Evolutionary conservation across 2,888 invertebrate genomes (phyloP), one percentile per base, ranked within the genome.

Genomic region (Melanophora roralis): DNA sequence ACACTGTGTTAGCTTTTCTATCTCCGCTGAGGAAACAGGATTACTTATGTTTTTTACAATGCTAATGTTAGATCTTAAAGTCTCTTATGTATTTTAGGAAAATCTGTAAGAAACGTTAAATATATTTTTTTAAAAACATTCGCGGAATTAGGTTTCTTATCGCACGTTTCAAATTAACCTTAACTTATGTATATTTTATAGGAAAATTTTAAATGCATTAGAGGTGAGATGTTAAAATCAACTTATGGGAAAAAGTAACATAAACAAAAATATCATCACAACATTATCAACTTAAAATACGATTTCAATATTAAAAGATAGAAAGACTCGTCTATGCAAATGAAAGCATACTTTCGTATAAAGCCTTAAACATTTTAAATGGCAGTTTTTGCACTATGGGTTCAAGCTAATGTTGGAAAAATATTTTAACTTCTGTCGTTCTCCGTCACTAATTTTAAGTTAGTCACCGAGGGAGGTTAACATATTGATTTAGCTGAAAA

Each of bases 61-160:
- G 19, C 32, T 32, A n/a, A 57, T 1, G 34, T 16, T 0, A 7
- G 49, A 38, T 57, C 6, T 45, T 67, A 8, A 43, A n/a, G 23
- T 72, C 72, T 47, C 65, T 40, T 16, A 53, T 45, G 64, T 65
- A 65, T 59, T 72, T 16, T 43, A 40, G 32, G 12, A 1, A 65
- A 60, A 45, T 45, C 21, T 36, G 43, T 27, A 51, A 71, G 51
- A 14, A n/a, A 14, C 59, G 59, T 38, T 5, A 27, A 27, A 49
- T 0, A 11, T 38, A 9, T n/a, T n/a, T n/a, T n/a, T n/a, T n/a
- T n/a, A 14, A 36, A 59, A 57, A 40, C 19, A 51, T 51, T 8
- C 9, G 12, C 5, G 11, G 62, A 71, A 81, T 77, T 81, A 60
- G 71, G 62, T 74, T 68, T 67, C 78, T 78, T 68, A 81, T 81